Percentiles rank a stretch among this genome's conserved stretches.
Conservation (phyloP, 2,888 invertebrate species). For the Belgica antarctica region DNA sequence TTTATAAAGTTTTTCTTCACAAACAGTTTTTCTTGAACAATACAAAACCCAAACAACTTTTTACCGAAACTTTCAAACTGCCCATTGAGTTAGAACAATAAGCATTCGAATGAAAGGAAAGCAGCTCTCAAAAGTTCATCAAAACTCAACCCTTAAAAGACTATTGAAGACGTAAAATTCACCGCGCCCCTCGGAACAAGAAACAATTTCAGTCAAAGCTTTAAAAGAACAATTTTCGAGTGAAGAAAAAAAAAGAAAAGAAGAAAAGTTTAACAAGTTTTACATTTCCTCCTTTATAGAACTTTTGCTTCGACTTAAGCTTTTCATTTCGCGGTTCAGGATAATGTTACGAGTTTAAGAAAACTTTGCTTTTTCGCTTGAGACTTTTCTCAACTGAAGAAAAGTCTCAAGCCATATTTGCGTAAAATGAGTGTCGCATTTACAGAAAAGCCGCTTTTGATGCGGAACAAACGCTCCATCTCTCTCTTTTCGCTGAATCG, state of each 20-base stretch:
- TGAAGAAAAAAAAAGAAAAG: neutral
- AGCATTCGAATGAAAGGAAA: no score
- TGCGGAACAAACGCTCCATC: no score
- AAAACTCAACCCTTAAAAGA: no score
- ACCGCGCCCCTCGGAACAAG: no score
- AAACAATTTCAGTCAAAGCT: constrained; percentile 16
- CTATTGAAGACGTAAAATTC: no score
- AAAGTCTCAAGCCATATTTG: neutral
- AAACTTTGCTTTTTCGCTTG: neutral
- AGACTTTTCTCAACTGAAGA: neutral
- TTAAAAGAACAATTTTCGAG: constrained; percentile 16
- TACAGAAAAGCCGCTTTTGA: neutral
- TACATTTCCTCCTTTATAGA: constrained; percentile 29
- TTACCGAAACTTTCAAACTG: no score
- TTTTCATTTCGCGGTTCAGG: constrained; percentile 13
- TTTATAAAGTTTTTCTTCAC: constrained; percentile 1
- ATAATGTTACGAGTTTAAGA: neutral
- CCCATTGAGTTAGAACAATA: no score
- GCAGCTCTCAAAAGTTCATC: no score
- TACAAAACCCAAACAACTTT: no score
- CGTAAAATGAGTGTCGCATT: neutral
- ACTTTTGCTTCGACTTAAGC: constrained; percentile 21
- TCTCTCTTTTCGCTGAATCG: neutral
- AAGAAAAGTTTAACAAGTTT: constrained; percentile 30
- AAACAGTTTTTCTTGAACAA: neutral